Conservation (phyloP, 2,888 invertebrate genomes). For the Xestia rhomboidea region DNA sequence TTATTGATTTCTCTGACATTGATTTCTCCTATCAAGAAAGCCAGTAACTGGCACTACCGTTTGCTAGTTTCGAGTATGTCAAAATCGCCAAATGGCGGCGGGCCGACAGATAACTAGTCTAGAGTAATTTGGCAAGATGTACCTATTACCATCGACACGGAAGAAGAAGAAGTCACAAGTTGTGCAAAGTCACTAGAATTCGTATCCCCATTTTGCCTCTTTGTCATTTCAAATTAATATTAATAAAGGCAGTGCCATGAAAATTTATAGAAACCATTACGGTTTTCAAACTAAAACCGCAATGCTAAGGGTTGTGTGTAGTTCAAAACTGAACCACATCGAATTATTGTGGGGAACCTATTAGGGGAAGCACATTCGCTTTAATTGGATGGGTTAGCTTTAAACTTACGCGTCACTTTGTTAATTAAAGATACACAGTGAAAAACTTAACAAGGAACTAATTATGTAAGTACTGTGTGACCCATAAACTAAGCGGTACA, state of each 20-base stretch:
- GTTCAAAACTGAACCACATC: constrained; percentile 53
- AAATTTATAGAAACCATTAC: constrained; percentile 37
- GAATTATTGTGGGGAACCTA: constrained; percentile 52
- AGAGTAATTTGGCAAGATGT: background rate
- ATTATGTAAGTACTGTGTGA: background rate
- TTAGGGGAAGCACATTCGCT: constrained; percentile 54
- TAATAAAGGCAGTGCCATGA: constrained; percentile 21
- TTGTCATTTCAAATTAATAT: constrained; percentile 28
- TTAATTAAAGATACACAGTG: constrained; percentile 50
- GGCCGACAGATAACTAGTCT: too few species aligned
- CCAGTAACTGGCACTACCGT: background rate
- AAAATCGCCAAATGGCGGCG: too few species aligned
- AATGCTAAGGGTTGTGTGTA: constrained; percentile 40
- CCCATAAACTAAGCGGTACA: background rate
- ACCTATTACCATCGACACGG: background rate
- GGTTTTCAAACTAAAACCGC: constrained; percentile 45
- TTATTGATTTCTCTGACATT: too few species aligned
- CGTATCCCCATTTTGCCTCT: background rate
- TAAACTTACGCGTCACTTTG: constrained; percentile 49
- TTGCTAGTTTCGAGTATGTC: too few species aligned
- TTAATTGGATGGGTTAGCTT: constrained; percentile 57
- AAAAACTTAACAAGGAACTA: constrained; percentile 27
- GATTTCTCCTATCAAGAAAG: too few species aligned
- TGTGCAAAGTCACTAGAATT: background rate
- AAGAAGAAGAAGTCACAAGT: background rate